phyloP scores from a whole-genome alignment of 2,113 vertebrate genomes.

The Quiscalus mexicanus region DNA sequence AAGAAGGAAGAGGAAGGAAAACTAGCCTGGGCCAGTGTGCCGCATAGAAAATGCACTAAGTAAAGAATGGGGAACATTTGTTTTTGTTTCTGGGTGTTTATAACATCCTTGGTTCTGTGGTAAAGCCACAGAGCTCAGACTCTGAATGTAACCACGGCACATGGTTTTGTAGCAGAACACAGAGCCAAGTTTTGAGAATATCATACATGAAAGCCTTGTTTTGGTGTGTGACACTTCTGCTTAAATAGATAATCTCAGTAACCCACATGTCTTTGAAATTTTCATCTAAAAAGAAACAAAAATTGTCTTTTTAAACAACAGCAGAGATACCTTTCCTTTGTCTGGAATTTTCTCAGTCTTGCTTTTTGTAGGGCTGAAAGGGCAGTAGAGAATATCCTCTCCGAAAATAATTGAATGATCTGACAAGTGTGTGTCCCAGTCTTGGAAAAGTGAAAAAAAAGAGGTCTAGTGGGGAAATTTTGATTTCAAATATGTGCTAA shows the following conservation, averaged over 20 bases:
- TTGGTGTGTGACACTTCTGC: not conserved
- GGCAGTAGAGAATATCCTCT: not conserved
- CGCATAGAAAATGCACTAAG: accelerated
- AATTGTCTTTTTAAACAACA: not conserved
- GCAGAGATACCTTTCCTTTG: not conserved
- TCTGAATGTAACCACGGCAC: not conserved
- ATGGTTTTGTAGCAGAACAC: not conserved
- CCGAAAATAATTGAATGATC: not conserved
- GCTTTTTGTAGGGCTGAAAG: not conserved
- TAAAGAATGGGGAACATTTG: not conserved
- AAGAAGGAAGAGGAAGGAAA: not conserved
- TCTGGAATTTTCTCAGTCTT: not conserved
- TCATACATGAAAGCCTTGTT: not conserved
- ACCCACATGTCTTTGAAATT: not conserved
- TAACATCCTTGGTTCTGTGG: not conserved
- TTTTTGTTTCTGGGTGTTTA: not conserved
- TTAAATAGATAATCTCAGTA: not conserved
- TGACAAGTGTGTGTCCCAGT: not conserved
- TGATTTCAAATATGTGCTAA: not conserved
- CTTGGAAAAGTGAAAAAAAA: not conserved
- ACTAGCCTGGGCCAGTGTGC: not conserved
- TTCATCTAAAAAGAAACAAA: not conserved
- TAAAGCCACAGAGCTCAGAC: conserved; percentile 2
- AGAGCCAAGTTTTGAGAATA: not conserved
- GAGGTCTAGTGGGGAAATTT: not conserved